phyloP scores from a whole-genome alignment of 2,888 invertebrate species.

The Drosophila neonasuta region DNA sequence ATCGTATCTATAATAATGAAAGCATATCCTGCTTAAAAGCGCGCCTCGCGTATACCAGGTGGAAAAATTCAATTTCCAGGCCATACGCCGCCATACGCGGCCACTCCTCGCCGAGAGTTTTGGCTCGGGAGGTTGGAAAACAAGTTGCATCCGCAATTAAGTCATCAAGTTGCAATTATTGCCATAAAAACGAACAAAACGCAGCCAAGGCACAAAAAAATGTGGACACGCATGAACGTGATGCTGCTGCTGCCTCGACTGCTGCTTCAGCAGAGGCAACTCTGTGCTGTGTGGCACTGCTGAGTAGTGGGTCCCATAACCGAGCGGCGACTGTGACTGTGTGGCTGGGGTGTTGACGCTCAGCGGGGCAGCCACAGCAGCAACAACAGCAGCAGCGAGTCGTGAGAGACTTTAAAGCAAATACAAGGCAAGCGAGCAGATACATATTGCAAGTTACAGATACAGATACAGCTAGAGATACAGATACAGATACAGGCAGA shows the following conservation, averaged over 20 bases:
- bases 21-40: slow-evolving; percentile 76
- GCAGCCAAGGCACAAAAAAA: slow-evolving; percentile 63
- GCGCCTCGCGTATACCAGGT: slow-evolving; percentile 52
- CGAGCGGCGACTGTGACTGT: slow-evolving; percentile 34
- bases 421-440: slow-evolving; percentile 49
- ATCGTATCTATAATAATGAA: slow-evolving; percentile 75
- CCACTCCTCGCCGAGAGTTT: slow-evolving; percentile 6
- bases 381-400: slow-evolving; percentile 23
- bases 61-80: slow-evolving; percentile 78
- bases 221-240: slow-evolving; percentile 78
- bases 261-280: no score
- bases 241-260: slow-evolving; percentile 55
- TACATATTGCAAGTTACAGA: slow-evolving; percentile 63
- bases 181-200: slow-evolving; percentile 79
- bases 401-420: slow-evolving; percentile 64
- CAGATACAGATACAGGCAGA: slow-evolving; percentile 45
- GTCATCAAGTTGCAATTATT: slow-evolving; percentile 78
- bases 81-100: slow-evolving; percentile 34
- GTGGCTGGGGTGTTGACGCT: slow-evolving; percentile 71
- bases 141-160: slow-evolving; percentile 79
- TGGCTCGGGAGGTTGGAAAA: slow-evolving; percentile 67
- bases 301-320: slow-evolving; percentile 43
- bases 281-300: slow-evolving; percentile 5
- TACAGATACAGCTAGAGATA: slow-evolving; percentile 44
- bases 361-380: slow-evolving; percentile 64